Base-by-base conservation (phyloP, 2,888 invertebrate genomes). In the Hartigia nigra region DNA sequence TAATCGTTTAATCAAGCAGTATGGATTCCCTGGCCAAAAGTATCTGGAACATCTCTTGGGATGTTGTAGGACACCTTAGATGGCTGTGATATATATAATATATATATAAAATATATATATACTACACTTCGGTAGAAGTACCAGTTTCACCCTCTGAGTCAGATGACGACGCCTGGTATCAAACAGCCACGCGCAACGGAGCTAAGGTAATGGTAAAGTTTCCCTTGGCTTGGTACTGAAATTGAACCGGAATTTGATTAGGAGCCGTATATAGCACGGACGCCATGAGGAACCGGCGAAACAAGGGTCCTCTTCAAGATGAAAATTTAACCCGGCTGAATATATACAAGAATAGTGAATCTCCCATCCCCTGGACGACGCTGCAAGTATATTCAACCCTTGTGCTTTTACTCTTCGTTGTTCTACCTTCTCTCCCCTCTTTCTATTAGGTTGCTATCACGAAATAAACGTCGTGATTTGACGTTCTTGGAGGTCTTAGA, bases 211-310 rank as follows among this genome's bases (percentile, higher is more conserved):
- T 81, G 80, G 77, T 75, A 75, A 85, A 86, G 83, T 85, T 86
- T 83, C 79, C 77, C 37, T 55, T 76, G 78, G 78, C 76, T 78
- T 78, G 74, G 72, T 77, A 55, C 37, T 76, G 82, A 87, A 87
- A 87, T 86, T 87, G 83, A 80, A 81, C 75, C 79, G 76, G 82
- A 86, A 87, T 85, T 85, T 83, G 82, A 87, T 86, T 85, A 86
- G 77, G 74, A 74, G 75, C 74, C 80, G 76, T 78, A 75, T 69
- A 37, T 70, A 78, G 39, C 39, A 69, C 31, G 35, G 74, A 36
- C 23, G 55, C 32, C 69, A 36, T 39, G 32, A 39, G 37, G 36
- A 75, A 32, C 31, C 76, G 31, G 76, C 74, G 37, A 75, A 35
- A 75, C 76, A 69, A 55, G 72, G 78, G 31, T 32, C 37, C 69